Evolutionary conservation across 1,140 invertebrate species (phyloP).

Genomic region (Condylostylus longicornis): DNA sequence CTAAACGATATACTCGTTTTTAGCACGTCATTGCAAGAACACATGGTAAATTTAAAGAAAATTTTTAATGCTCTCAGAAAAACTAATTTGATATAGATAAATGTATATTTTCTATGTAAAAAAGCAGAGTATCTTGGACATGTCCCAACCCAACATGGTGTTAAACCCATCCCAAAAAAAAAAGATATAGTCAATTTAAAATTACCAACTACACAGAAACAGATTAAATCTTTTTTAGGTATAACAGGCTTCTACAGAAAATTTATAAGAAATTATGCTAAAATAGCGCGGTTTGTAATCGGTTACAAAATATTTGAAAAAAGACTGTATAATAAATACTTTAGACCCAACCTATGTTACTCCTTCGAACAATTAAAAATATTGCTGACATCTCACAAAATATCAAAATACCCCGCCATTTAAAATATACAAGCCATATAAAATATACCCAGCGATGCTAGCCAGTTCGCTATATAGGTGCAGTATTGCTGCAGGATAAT

Average conservation of each 20-base stretch:
- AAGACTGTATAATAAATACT: slow-evolving; percentile 4
- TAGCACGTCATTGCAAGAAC: slow-evolving; percentile 3
- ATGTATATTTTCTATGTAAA: slow-evolving; percentile 12
- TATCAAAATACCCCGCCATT: slow-evolving; percentile 26
- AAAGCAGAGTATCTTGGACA: slow-evolving; percentile 16
- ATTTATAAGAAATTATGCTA: slow-evolving; percentile 15
- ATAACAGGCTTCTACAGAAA: slow-evolving; percentile 18
- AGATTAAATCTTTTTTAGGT: slow-evolving; percentile 17
- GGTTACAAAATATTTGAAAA: slow-evolving; percentile 7
- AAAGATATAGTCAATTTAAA: slow-evolving; percentile 13
- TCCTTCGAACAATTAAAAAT: slow-evolving; percentile 18
- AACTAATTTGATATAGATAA: slow-evolving; percentile 15
- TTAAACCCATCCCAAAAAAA: slow-evolving; percentile 11
- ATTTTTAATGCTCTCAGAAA: slow-evolving; percentile 13
- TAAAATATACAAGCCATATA: slow-evolving; percentile 19
- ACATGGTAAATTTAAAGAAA: slow-evolving; percentile 7
- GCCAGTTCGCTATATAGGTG: slow-evolving; percentile 20
- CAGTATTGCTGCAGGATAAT: slow-evolving; percentile 21
- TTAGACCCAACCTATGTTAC: slow-evolving; percentile 8
- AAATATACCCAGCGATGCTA: slow-evolving; percentile 21
- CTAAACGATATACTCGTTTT: slow-evolving; percentile 5
- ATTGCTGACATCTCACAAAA: slow-evolving; percentile 11
- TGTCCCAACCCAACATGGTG: slow-evolving; percentile 12
- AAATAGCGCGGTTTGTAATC: slow-evolving; percentile 14
- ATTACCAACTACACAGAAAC: slow-evolving; percentile 14